Conservation (phyloP, 2,797 vertebrate species). For the Tokudaia tokunoshimensis region DNA sequence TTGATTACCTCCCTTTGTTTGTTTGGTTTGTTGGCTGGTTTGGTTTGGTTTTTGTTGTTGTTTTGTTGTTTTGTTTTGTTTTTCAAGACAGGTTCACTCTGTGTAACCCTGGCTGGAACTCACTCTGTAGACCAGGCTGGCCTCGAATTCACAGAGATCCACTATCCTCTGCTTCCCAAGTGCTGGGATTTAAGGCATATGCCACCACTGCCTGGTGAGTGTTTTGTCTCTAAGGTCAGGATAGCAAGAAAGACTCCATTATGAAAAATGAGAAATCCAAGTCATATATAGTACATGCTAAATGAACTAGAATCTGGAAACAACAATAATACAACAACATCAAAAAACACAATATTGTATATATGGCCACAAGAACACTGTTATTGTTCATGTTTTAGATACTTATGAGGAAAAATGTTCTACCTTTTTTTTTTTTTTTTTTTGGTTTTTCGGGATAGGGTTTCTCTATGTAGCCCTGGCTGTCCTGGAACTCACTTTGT, state of each 20-base stretch:
- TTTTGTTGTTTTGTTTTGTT: background rate
- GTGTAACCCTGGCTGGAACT: background rate
- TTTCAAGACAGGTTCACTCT: background rate
- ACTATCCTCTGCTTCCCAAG: background rate
- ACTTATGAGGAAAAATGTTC: background rate
- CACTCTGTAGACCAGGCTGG: background rate
- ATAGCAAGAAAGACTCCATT: conserved; percentile 1
- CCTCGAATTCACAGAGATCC: background rate
- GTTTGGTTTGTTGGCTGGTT: too few relatives aligned
- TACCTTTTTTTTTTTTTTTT: too few relatives aligned
- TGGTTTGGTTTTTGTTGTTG: background rate
- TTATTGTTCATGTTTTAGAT: conserved; percentile 34
- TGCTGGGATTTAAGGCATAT: background rate
- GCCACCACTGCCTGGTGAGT: background rate
- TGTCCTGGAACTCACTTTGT: too few relatives aligned
- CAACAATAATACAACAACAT: background rate
- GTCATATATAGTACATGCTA: background rate
- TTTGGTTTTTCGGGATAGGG: too few relatives aligned
- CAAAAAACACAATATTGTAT: background rate
- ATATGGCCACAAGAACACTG: conserved; percentile 42
- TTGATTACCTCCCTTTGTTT: background rate
- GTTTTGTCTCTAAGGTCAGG: conserved; percentile 19
- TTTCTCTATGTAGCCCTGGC: too few relatives aligned
- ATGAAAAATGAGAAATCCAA: background rate
- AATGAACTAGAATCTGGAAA: background rate